Evolutionary conservation across 2,797 vertebrate genomes (phyloP).

Genomic region (Arnoldichthys spilopterus): DNA sequence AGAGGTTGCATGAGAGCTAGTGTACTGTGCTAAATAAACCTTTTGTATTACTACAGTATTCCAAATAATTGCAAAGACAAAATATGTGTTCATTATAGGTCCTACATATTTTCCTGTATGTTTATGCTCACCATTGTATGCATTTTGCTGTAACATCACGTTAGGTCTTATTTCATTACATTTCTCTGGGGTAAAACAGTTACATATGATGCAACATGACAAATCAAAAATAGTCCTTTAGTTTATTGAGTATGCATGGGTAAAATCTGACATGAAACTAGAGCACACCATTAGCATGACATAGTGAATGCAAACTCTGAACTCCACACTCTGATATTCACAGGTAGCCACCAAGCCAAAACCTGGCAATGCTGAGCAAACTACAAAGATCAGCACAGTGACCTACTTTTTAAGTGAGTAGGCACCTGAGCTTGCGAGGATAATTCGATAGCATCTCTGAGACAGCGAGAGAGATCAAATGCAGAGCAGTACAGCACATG

Average conservation of each 20-base stretch:
- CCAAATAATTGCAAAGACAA: too few species aligned
- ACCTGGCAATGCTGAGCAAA: conserved; percentile 18
- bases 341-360: conserved; percentile 31
- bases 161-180: too few species aligned
- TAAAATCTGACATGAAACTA: not conserved
- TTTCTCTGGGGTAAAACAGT: too few species aligned
- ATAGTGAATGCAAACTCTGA: conserved; percentile 21
- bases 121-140: too few species aligned
- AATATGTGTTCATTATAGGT: too few species aligned
- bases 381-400: conserved; percentile 15
- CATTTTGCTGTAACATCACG: too few species aligned
- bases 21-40: not conserved
- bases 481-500: not conserved
- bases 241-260: not conserved
- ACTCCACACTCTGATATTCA: conserved; percentile 4
- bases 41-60: not conserved
- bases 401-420: conserved; percentile 29
- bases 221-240: too few species aligned
- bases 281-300: not conserved
- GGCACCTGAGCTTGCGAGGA: conserved; percentile 17
- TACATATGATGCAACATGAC: too few species aligned
- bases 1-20: not conserved
- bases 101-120: too few species aligned
- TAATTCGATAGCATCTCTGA: conserved; percentile 23
- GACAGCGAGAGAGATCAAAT: not conserved